Conservation (phyloP, 1,140 invertebrate species). For the Protaetia brevitarsis region DNA sequence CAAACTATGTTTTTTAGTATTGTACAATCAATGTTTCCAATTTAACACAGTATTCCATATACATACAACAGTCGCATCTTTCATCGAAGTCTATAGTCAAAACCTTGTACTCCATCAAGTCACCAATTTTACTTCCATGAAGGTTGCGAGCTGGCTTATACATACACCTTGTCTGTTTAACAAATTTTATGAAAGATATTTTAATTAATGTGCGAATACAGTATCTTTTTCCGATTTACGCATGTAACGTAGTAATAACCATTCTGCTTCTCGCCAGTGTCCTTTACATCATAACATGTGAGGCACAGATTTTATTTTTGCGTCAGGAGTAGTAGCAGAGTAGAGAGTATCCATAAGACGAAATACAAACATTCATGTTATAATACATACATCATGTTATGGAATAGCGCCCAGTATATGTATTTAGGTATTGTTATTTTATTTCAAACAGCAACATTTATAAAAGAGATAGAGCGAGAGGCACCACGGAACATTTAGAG, state of each 20-base stretch:
- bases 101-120: not conserved
- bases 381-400: too few species aligned
- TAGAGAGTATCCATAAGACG: constrained; percentile 14
- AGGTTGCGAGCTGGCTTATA: not conserved
- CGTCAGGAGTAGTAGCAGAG: constrained; percentile 23
- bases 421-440: too few species aligned
- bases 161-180: constrained; percentile 1
- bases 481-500: too few species aligned
- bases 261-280: constrained; percentile 1
- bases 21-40: constrained; percentile 38
- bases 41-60: constrained; percentile 22
- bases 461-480: too few species aligned
- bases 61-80: constrained; percentile 2
- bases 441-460: too few species aligned
- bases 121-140: not conserved
- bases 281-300: constrained; percentile 26
- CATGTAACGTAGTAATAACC: not conserved
- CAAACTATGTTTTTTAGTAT: constrained; percentile 37
- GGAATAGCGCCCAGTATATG: too few species aligned
- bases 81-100: not conserved
- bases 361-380: too few species aligned
- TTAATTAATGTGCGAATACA: constrained; percentile 9
- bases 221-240: not conserved
- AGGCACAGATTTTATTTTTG: constrained; percentile 29
- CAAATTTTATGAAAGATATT: constrained; percentile 7